Conservation (phyloP, 2,888 invertebrate genomes). For the Lordiphosa andalusiaca region DNA sequence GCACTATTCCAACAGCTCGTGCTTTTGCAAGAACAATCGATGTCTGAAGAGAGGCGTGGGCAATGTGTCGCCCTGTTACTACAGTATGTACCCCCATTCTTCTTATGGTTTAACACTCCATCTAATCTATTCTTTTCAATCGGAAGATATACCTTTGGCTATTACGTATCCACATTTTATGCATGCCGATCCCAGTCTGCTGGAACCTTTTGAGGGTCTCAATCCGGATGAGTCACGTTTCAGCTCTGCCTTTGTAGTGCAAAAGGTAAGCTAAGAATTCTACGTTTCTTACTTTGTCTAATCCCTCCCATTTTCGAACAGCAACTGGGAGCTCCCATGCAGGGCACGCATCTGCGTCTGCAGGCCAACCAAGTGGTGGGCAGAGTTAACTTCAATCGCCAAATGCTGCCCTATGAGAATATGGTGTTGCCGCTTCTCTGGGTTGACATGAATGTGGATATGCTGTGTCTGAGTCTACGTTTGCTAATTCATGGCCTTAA, state of each 20-base stretch:
- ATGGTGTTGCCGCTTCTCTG: slow-evolving; percentile 87
- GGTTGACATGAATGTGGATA: slow-evolving; percentile 83
- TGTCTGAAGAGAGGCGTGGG: slow-evolving; percentile 84
- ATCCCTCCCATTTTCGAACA: slow-evolving; percentile 63
- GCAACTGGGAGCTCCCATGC: slow-evolving; percentile 85
- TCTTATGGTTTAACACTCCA: no score
- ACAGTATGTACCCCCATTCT: slow-evolving; percentile 81
- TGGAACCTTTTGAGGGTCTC: slow-evolving; percentile 84
- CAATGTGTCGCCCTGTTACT: slow-evolving; percentile 87
- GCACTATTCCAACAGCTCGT: slow-evolving; percentile 83
- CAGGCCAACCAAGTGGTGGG: slow-evolving; percentile 88
- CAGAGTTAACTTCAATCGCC: slow-evolving; percentile 83
- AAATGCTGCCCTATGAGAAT: slow-evolving; percentile 84
- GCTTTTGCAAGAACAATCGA: slow-evolving; percentile 83
- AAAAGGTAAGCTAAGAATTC: slow-evolving; percentile 83
- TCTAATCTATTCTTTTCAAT: background rate
- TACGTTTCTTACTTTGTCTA: background rate
- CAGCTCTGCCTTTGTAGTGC: slow-evolving; percentile 83
- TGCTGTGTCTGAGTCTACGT: slow-evolving; percentile 80
- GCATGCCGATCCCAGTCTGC: slow-evolving; percentile 83
- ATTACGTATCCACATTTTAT: slow-evolving; percentile 87
- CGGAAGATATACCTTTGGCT: slow-evolving; percentile 86
- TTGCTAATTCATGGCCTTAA: slow-evolving; percentile 81
- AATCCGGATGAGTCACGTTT: slow-evolving; percentile 83
- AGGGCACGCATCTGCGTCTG: slow-evolving; percentile 83